phyloP scores from a whole-genome alignment of 2,113 vertebrate species.

The Callopanchax toddi region DNA sequence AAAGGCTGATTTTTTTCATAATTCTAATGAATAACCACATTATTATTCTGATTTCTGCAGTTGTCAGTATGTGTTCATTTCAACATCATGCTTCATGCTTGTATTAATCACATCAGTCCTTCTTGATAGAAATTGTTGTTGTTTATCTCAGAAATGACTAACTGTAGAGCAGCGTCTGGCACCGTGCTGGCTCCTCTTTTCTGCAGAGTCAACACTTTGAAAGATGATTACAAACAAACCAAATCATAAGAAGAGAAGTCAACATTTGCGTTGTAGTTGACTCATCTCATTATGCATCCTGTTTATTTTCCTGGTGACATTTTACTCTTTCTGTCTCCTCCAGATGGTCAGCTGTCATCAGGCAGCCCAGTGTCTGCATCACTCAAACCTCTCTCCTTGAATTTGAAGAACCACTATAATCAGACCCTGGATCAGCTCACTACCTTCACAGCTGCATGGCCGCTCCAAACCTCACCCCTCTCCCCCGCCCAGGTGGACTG shows the following conservation, averaged over 20 bases:
- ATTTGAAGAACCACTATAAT: conserved; percentile 86
- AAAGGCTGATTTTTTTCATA: conserved; percentile 26
- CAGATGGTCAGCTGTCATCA: conserved; percentile 73
- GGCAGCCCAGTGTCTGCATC: conserved; percentile 68
- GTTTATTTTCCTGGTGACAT: too few relatives aligned
- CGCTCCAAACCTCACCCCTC: conserved; percentile 58
- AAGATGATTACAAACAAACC: background rate
- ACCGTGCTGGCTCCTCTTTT: background rate
- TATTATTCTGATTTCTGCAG: background rate
- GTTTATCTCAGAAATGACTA: conserved; percentile 28
- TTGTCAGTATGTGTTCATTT: background rate
- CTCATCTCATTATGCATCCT: background rate
- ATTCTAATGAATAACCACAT: conserved; percentile 22
- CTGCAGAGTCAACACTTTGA: conserved; percentile 13
- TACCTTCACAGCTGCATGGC: conserved; percentile 81
- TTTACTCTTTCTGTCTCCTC: conserved; percentile 1
- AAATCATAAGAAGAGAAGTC: background rate
- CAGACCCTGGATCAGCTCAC: conserved; percentile 76
- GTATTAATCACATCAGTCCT: conserved; percentile 35
- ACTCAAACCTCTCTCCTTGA: conserved; percentile 80
- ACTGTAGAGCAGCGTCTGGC: conserved; percentile 16
- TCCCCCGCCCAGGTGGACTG: conserved; percentile 50
- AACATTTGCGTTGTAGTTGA: background rate
- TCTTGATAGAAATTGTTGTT: conserved; percentile 13
- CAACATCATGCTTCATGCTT: conserved; percentile 13